These are phyloP conservation scores for Idaea straminata DNA, from an alignment of 2,888 invertebrate genomes.

Conservation along the genomic window DNA sequence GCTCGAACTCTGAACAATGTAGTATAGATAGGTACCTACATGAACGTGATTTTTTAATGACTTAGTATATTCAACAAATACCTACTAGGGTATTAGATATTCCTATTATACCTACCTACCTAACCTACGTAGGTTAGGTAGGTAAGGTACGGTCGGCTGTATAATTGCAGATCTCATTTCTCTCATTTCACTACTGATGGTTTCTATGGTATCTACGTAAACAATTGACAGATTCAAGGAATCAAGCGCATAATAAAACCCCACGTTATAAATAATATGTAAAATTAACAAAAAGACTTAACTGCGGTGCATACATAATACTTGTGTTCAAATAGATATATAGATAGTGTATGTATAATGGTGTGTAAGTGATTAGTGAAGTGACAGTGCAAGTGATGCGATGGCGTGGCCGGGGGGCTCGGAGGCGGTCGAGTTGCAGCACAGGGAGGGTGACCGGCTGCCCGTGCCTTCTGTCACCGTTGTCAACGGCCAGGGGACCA, in stretches of 20 bases:
- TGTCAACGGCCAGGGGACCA: slow-evolving; percentile 38
- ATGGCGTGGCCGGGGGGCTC: slow-evolving; percentile 75
- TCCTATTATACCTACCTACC: no score
- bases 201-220: no score
- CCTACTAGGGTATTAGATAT: no score
- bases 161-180: no score
- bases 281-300: slow-evolving; percentile 1
- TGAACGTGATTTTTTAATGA: no score
- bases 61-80: no score
- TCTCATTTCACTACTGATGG: no score
- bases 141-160: no score
- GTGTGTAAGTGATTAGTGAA: slow-evolving; percentile 23
- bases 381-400: slow-evolving; percentile 35
- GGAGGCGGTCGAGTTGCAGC: slow-evolving; percentile 61
- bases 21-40: no score
- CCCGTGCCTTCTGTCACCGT: slow-evolving; percentile 41
- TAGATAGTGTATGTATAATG: not conserved
- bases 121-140: no score
- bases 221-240: not conserved
- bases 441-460: slow-evolving; percentile 29
- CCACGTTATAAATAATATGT: not conserved
- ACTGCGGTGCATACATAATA: not conserved
- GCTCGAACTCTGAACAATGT: no score
- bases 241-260: not conserved
- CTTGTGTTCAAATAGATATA: slow-evolving; percentile 3